Evolutionary conservation across 1,140 invertebrate species (phyloP), one percentile per base, ranked within the genome.

Genomic region (Eumaeus atala): DNA sequence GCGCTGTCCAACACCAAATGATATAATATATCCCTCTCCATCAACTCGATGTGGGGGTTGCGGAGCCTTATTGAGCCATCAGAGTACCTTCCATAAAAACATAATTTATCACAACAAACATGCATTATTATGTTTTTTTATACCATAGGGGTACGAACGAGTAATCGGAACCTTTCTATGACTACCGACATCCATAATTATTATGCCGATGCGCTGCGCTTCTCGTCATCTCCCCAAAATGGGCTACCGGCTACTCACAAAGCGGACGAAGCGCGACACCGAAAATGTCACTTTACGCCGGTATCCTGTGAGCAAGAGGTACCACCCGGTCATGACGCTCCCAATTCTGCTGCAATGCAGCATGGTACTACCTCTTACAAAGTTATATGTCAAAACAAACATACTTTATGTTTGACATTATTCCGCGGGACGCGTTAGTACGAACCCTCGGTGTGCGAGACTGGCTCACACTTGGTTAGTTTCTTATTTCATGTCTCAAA

Each of bases 21-120:
- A 79, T 98, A 98, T 17, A 99, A 87, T 69, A 97, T 96, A 77
- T 99, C 97, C 78, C 96, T 95, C 82, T 95, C 94, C 94, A 97
- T 96, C 7, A 95, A 89, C 74, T 95, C 93, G 70, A 97, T 94
- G 76, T 97, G 92, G 0, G 95, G 93, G 84, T 97, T 97, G 36
- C 94, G 90, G 8, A 96, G 89, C 49, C 91, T 91, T 4, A 96
- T 93, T 0, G 92, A 92, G 42, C 95, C 95, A 92, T 96, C 94
- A 50, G 91, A 90, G 77, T 94, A 95, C 66, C 92, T 94, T 37
- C 6, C 14, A 28, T 67, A 2, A 28, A 28, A 28, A 28, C 21
- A 28, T 28, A 10, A 12, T 10, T 40, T 12, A 7, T 12, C 6
- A 40, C 9, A 12, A 14, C 37, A 9, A 40, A 10, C 37, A 8